Base-by-base conservation (phyloP, 2,797 vertebrate genomes). In the Uromys caudimaculatus region DNA sequence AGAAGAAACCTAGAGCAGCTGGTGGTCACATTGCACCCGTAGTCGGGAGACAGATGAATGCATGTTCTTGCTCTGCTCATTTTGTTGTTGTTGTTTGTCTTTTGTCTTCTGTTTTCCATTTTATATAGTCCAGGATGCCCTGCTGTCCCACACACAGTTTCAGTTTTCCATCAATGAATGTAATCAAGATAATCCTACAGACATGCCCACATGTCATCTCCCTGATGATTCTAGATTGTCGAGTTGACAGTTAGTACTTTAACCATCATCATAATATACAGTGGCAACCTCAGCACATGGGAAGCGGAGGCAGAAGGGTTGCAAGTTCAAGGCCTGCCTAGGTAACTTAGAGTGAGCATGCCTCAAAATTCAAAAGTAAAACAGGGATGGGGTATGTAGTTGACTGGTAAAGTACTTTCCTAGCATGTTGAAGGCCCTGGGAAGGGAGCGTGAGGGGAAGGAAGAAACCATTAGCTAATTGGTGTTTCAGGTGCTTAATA, bases 391-490 rank as follows among this genome's bases (percentile, higher is more conserved):
- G 52, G 4, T 56, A 21, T 47, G 11, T 41, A 58, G n/a, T 58
- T 58, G n/a, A 44, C 54, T 35, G 38, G 13, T 24, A 50, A 58
- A 50, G 73, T 8, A 62, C 56, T 52, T 77, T 35, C 8, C 23
- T 64, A 50, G 7, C 73, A n/a, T 77, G 41, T 11, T 12, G 10
- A 8, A 24, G 58, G 56, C 19, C 32, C 38, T 77, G 21, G 21
- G 12, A 47, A 24, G 3, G 7, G 35, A 23, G 14, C 10, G 4
- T n/a, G 21, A 32, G 13, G 5, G 10, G 11, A 54, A 38, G 14
- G 50, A 52, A 69, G 58, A 76, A 54, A 11, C 27, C 91, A 62
- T 84, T 95, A 95, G 90, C 93, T 97, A 93, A 71, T 95, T 85
- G 4, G 11, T 93, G 50, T 41, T 41, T 94, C 52, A 21, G 24